Percentiles rank a stretch among this genome's conserved stretches.
Evolutionary conservation across 2,113 vertebrate genomes (phyloP).

Genomic region (Poeciliopsis retropinna): DNA sequence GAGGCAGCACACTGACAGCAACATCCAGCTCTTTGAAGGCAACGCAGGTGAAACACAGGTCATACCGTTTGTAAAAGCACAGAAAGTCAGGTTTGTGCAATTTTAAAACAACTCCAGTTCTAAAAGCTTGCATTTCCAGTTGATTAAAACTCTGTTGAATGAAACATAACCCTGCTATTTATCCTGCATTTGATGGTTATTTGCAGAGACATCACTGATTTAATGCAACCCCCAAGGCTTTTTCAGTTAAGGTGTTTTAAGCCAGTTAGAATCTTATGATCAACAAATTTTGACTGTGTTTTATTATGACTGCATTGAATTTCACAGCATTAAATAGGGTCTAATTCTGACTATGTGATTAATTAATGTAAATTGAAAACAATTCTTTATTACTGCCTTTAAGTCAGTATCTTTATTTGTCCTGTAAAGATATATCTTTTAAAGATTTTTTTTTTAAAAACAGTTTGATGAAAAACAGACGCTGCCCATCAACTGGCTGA

Average conservation of each 20-base stretch:
- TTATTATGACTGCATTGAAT: neutral
- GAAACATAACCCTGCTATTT: neutral
- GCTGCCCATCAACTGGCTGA: neutral
- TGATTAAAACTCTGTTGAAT: neutral
- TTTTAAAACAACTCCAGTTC: neutral
- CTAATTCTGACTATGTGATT: neutral
- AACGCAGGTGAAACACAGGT: conserved; percentile 66
- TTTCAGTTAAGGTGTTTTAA: neutral
- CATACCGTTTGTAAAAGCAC: neutral
- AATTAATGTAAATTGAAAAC: neutral
- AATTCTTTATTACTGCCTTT: neutral
- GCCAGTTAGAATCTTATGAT: neutral
- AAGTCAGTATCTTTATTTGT: neutral
- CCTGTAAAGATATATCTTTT: neutral
- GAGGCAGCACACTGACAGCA: conserved; percentile 67
- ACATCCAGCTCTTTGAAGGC: conserved; percentile 74
- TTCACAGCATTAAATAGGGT: neutral
- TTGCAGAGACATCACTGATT: neutral
- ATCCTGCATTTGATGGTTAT: neutral
- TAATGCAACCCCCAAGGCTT: neutral
- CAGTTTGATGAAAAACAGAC: neutral
- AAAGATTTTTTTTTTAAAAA: neutral
- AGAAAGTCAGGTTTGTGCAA: neutral
- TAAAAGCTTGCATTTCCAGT: neutral
- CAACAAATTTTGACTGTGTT: neutral